Conservation (phyloP, 2,888 invertebrate genomes). For the Melikaiella ostensackeni region DNA sequence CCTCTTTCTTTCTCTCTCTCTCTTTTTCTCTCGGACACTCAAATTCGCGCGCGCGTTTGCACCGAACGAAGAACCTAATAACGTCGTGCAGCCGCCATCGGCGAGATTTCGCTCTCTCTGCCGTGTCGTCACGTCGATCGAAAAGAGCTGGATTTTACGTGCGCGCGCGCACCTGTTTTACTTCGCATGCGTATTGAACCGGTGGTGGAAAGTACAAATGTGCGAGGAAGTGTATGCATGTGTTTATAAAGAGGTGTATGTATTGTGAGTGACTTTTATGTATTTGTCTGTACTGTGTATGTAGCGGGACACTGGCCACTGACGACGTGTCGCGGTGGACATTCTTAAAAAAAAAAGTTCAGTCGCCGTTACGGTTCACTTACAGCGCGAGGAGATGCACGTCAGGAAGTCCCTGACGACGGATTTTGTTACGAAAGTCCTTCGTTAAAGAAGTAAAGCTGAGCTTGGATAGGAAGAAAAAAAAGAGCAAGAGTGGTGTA, state of each 20-base stretch:
- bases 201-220: constrained; percentile 46
- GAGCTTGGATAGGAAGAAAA: neutral
- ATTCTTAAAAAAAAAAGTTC: constrained; percentile 51
- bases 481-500: constrained; percentile 8
- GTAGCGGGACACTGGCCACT: constrained; percentile 39
- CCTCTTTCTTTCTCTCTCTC: too few relatives aligned
- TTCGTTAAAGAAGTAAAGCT: constrained; percentile 27
- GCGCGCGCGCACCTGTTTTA: constrained; percentile 69
- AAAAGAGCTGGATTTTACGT: constrained; percentile 69
- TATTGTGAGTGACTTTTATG: neutral
- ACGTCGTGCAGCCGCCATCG: constrained; percentile 63
- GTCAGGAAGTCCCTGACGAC: constrained; percentile 2
- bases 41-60: constrained; percentile 32
- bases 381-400: neutral
- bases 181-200: constrained; percentile 75
- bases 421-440: neutral
- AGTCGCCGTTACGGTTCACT: constrained; percentile 45
- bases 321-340: constrained; percentile 52
- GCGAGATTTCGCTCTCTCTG: constrained; percentile 66
- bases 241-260: neutral
- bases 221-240: constrained; percentile 9
- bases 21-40: neutral
- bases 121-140: constrained; percentile 73
- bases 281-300: neutral
- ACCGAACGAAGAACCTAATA: constrained; percentile 49